A percentile compares a stretch with the other conserved stretches of the same genome.
These are phyloP conservation scores for Fulica atra DNA, from an alignment of 2,113 vertebrate genomes.

Conservation along the genomic window DNA sequence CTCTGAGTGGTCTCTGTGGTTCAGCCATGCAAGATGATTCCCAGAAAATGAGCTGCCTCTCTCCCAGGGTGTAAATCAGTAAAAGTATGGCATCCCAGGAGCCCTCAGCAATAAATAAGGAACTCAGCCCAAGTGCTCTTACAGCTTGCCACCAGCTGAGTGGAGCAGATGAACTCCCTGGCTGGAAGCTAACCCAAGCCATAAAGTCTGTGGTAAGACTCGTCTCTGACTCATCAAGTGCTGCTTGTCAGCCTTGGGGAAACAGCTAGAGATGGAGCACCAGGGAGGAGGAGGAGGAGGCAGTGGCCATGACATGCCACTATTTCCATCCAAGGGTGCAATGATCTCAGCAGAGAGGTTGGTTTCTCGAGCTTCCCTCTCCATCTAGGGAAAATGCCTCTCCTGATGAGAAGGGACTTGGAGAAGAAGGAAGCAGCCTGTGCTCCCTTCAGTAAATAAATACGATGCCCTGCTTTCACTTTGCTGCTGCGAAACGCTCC, in stretches of 20 bases:
- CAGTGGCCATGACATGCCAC: accelerated
- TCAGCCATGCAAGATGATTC: neutral
- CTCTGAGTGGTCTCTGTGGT: neutral
- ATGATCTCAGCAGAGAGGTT: neutral
- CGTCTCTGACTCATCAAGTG: neutral
- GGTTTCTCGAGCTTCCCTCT: neutral
- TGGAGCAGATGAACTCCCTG: neutral
- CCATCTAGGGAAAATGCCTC: neutral
- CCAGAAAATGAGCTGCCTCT: neutral
- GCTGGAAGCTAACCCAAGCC: neutral
- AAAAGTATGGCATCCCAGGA: neutral
- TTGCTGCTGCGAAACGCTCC: neutral
- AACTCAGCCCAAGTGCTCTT: neutral
- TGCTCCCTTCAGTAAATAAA: neutral
- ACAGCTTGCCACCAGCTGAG: neutral
- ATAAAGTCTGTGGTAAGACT: neutral
- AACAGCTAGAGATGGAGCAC: neutral
- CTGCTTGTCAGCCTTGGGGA: neutral
- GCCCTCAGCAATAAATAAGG: constrained; percentile 11
- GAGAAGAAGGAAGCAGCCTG: neutral
- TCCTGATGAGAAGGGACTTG: neutral
- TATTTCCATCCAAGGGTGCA: neutral
- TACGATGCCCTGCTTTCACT: neutral
- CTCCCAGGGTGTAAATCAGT: neutral
- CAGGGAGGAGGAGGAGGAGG: neutral